Conservation (phyloP, 2,797 vertebrate species). For the Onychomys torridus region DNA sequence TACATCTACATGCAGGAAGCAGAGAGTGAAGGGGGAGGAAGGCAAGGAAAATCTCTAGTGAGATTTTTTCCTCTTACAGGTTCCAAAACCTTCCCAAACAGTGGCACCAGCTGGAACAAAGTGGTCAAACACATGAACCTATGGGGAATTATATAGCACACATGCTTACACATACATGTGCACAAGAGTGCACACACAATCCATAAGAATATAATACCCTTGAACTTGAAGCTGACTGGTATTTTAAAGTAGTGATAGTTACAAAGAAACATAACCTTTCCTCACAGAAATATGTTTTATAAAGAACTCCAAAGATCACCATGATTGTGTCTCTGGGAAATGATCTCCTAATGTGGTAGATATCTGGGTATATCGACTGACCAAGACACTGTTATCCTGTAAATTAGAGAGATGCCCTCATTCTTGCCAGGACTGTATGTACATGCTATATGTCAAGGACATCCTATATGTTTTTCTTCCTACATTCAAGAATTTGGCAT, state of each 20-base stretch:
- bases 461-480: not conserved
- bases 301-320: not conserved
- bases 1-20: too few species aligned
- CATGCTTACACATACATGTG: not conserved
- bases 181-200: not conserved
- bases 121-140: not conserved
- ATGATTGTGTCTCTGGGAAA: not conserved
- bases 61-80: not conserved
- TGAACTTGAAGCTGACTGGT: not conserved
- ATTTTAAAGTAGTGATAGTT: not conserved
- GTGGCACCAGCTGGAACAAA: not conserved
- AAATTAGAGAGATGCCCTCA: not conserved
- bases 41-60: too few species aligned
- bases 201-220: not conserved
- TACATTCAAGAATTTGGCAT: not conserved
- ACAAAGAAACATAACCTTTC: not conserved
- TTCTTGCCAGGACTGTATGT: not conserved
- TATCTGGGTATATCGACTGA: not conserved
- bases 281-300: not conserved
- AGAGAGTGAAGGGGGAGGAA: too few species aligned
- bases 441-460: not conserved
- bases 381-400: rapidly evolving
- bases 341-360: not conserved
- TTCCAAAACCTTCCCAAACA: not conserved
- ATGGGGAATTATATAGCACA: not conserved